Evolutionary conservation across 2,888 invertebrate species (phyloP), one percentile per base, ranked within the genome.

Genomic region (Scaeva pyrastri): DNA sequence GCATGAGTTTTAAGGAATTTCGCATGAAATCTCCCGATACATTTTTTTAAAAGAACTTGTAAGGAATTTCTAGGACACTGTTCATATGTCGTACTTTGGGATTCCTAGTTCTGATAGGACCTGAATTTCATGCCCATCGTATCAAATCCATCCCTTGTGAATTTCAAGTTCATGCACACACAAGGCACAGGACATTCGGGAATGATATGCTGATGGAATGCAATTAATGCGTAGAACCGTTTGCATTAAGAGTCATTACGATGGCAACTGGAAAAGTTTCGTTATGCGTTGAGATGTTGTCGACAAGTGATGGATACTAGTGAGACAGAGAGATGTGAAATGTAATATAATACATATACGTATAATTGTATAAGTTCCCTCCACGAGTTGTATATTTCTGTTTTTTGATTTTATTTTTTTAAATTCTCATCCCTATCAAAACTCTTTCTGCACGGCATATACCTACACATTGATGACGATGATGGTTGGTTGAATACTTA

Each of bases 181-280:
- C 19, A 41, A 8, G 48, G 66, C 26, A 39, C 8, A 26, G 14
- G 39, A 39, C 19, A 21, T 26, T 45, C 19, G 52, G 36, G 39
- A 10, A 43, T 43, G 43, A 12, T 43, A 19, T 62, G 41, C 45
- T 71, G 78, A 60, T 41, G 78, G 83, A 71, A 84, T 84, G 79
- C 79, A 84, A 84, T 84, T 79, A 75, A 75, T 84, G 75, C 84
- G 84, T 84, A 72, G 84, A 84, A 71, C 79, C 71, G 75, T 84
- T 75, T 75, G 64, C 79, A 84, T 84, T 84, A 84, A 84, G 84
- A 84, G 79, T 79, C 84, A 84, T 84, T 79, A 79, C 71, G 75
- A 70, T 64, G 71, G 19, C 50, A 43, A 70, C 36, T 45, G 74
- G 56, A 74, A 79, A 79, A 56, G 60, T 66, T 55, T 16, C 39